A percentile compares a stretch with the other conserved stretches of the same genome.
These are phyloP conservation scores for Bombus huntii DNA, from an alignment of 1,140 invertebrate species.

Conservation along the genomic window DNA sequence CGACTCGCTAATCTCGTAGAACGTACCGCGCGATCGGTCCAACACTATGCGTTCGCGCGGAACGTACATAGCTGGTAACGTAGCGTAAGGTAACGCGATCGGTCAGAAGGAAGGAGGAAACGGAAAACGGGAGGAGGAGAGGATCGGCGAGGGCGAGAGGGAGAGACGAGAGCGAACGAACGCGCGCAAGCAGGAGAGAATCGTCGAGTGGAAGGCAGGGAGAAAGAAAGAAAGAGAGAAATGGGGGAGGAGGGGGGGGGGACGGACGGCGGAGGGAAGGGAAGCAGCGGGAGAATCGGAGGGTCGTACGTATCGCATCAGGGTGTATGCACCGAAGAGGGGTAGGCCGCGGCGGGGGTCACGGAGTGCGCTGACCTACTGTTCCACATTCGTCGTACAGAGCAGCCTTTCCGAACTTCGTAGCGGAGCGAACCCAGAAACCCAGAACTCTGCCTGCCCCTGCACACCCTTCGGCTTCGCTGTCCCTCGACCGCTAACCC, in stretches of 20 bases:
- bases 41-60: neutral
- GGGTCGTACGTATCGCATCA: constrained; percentile 66
- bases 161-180: neutral
- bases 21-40: neutral
- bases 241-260: no score
- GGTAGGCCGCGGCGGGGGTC: constrained; percentile 78
- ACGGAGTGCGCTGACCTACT: constrained; percentile 82
- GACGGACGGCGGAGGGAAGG: neutral
- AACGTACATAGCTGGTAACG: constrained; percentile 30
- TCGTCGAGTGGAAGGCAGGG: no score
- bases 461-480: constrained; percentile 23
- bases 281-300: constrained; percentile 43
- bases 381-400: constrained; percentile 79
- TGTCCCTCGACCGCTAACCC: neutral
- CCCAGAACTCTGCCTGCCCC: constrained; percentile 68
- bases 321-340: constrained; percentile 71
- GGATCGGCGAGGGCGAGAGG: neutral
- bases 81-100: constrained; percentile 66
- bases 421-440: constrained; percentile 73
- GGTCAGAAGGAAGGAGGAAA: constrained; percentile 39
- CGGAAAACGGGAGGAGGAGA: constrained; percentile 5
- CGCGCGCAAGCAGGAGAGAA: neutral
- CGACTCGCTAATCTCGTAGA: neutral
- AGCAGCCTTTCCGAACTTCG: constrained; percentile 78
- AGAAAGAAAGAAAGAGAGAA: neutral